Conservation (phyloP, 2,797 vertebrate genomes). For the Malurus splendens region DNA sequence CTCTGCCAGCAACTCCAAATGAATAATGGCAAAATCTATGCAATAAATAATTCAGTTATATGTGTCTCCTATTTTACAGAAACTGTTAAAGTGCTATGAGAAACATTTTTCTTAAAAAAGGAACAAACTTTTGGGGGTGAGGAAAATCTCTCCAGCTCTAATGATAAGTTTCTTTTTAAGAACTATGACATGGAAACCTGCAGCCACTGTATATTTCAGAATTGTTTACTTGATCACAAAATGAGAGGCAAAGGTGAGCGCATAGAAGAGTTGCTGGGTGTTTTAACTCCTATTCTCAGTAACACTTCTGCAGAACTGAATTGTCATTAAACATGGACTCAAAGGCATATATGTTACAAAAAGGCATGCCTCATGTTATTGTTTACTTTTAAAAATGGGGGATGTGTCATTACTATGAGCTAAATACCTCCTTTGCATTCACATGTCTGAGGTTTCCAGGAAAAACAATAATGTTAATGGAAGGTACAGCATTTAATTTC, state of each 20-base stretch:
- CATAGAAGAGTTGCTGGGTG: background rate
- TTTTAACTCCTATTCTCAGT: background rate
- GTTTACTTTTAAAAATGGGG: background rate
- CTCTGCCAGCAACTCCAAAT: background rate
- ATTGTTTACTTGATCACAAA: background rate
- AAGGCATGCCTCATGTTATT: background rate
- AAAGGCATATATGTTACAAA: background rate
- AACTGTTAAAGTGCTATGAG: background rate
- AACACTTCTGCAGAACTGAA: background rate
- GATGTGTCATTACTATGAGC: background rate
- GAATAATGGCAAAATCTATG: background rate
- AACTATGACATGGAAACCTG: background rate
- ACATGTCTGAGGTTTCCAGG: background rate
- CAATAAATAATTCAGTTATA: background rate
- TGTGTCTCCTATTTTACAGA: background rate
- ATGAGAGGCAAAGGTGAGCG: background rate
- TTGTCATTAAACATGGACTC: background rate
- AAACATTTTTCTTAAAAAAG: background rate
- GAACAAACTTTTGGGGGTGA: background rate
- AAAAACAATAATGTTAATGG: conserved; percentile 3
- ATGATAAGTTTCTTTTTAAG: background rate
- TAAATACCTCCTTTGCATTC: background rate
- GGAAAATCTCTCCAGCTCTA: background rate
- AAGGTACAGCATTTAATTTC: conserved; percentile 39
- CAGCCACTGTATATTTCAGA: background rate